phyloP scores from a whole-genome alignment of 2,113 vertebrate genomes.

The Cyphomyrus discorhynchus region DNA sequence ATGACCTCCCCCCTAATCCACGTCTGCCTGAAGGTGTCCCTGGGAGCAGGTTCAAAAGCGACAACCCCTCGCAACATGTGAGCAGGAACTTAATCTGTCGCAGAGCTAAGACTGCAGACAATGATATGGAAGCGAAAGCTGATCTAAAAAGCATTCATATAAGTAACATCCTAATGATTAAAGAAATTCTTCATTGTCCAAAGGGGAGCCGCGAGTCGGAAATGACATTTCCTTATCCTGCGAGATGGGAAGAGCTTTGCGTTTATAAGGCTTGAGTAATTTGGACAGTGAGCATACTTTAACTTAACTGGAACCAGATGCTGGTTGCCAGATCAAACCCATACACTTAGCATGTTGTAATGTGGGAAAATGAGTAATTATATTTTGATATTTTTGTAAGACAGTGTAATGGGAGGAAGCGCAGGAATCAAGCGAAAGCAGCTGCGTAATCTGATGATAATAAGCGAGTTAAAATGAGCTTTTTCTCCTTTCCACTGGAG shows the following conservation, averaged over 20 bases:
- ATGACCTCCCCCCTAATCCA: slow-evolving; percentile 1
- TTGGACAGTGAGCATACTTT: slow-evolving; percentile 31
- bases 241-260: slow-evolving; percentile 19
- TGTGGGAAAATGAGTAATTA: slow-evolving; percentile 30
- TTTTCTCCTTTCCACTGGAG: not conserved
- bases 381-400: slow-evolving; percentile 19
- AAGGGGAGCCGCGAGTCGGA: slow-evolving; percentile 24
- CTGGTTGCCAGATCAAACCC: slow-evolving; percentile 17
- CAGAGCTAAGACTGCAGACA: not conserved
- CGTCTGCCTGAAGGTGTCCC: not conserved
- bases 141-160: slow-evolving; percentile 18
- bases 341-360: slow-evolving; percentile 30
- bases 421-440: not conserved
- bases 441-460: not conserved
- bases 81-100: not conserved
- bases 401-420: slow-evolving; percentile 5
- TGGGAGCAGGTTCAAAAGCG: not conserved
- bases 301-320: slow-evolving; percentile 42
- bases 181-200: slow-evolving; percentile 30
- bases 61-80: not conserved
- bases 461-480: not conserved
- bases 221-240: slow-evolving; percentile 39
- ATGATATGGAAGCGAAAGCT: not conserved
- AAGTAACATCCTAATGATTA: slow-evolving; percentile 22
- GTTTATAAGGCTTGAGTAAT: slow-evolving; percentile 26